phyloP scores from a whole-genome alignment of 2,888 invertebrate genomes.

The Acleris laterana region DNA sequence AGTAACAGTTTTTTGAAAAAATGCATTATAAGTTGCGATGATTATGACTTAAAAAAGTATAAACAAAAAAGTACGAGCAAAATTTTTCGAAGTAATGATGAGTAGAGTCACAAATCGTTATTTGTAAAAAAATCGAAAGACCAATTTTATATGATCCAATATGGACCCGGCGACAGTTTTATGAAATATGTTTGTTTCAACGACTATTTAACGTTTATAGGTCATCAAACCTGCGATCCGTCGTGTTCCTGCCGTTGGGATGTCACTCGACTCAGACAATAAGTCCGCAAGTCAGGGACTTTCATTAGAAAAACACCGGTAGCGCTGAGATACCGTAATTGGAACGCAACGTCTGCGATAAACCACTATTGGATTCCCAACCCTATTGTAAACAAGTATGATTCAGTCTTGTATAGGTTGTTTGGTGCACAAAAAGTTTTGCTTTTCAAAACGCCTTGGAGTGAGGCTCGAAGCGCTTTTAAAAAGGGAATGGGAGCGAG shows the following conservation, averaged over 20 bases:
- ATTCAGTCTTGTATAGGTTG: conserved; percentile 44
- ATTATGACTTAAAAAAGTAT: too few species aligned
- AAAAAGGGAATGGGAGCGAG: conserved; percentile 62
- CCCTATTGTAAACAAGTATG: conserved; percentile 42
- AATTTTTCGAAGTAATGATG: too few species aligned
- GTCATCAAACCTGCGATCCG: conserved; percentile 47
- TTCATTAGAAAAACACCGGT: conserved; percentile 62
- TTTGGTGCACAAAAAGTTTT: conserved; percentile 52
- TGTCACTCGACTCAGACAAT: conserved; percentile 50
- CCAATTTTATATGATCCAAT: too few species aligned
- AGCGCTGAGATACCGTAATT: conserved; percentile 52
- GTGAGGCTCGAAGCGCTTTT: conserved; percentile 56
- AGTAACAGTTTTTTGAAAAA: too few species aligned
- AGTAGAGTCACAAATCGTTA: too few species aligned
- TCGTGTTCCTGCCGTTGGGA: conserved; percentile 30
- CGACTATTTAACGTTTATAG: conserved; percentile 41
- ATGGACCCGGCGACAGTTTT: too few species aligned
- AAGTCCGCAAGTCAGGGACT: conserved; percentile 44
- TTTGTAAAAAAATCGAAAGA: too few species aligned
- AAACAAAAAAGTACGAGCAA: too few species aligned
- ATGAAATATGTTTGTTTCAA: background rate
- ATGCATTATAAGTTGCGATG: too few species aligned
- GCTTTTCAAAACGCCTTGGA: conserved; percentile 64
- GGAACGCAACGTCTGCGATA: conserved; percentile 47
- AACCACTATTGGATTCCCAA: conserved; percentile 40